Percentiles rank a stretch among this genome's conserved stretches.
phyloP scores from a whole-genome alignment of 1,140 invertebrate species.

The Zaprionus taronus region DNA sequence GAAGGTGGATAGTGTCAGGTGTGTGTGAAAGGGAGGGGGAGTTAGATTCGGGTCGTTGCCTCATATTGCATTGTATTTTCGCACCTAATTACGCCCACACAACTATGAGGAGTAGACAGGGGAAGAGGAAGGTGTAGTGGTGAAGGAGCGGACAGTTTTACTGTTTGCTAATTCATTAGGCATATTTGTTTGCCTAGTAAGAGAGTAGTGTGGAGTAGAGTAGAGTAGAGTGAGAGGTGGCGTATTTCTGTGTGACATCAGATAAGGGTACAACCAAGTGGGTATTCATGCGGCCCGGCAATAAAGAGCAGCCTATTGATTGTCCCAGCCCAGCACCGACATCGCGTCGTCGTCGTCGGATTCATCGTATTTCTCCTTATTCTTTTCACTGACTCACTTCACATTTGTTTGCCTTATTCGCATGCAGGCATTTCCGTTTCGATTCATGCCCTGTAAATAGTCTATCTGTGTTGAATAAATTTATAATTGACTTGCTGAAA shows the following conservation, averaged over 20 bases:
- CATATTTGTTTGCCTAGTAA: slow-evolving; percentile 39
- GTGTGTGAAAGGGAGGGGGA: background rate
- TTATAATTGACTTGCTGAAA: background rate
- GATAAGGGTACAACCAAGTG: slow-evolving; percentile 25
- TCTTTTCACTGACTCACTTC: slow-evolving; percentile 20
- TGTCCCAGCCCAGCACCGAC: slow-evolving; percentile 16
- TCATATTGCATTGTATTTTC: slow-evolving; percentile 37
- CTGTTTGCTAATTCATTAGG: slow-evolving; percentile 65
- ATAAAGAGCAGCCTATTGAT: slow-evolving; percentile 31
- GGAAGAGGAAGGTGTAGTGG: background rate
- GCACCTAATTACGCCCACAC: slow-evolving; percentile 59
- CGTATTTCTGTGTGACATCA: slow-evolving; percentile 12
- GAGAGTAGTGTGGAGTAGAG: background rate
- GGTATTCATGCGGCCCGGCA: slow-evolving; percentile 6
- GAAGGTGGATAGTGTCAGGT: background rate
- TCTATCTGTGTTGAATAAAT: background rate
- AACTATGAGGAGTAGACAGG: background rate
- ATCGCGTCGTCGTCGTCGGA: background rate
- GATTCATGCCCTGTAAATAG: background rate
- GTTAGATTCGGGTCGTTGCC: slow-evolving; percentile 1
- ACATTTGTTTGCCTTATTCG: slow-evolving; percentile 21
- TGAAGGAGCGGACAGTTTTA: slow-evolving; percentile 7
- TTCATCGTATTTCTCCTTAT: slow-evolving; percentile 2
- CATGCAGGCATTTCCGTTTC: slow-evolving; percentile 33
- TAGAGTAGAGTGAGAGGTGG: background rate